Conservation (phyloP, 1,140 invertebrate genomes). For the Orius insidiosus region DNA sequence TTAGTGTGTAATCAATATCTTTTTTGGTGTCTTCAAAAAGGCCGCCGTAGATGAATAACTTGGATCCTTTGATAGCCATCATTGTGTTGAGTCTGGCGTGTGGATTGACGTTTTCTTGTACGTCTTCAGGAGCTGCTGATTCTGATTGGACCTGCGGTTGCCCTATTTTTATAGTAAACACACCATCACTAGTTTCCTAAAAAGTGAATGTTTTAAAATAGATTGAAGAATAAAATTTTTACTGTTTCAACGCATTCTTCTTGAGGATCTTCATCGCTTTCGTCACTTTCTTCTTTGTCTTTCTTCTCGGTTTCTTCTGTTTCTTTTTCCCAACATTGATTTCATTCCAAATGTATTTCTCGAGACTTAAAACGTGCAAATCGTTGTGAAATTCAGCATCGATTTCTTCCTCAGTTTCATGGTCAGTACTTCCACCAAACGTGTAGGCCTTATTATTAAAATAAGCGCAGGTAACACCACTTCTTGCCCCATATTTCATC, state of each 20-base stretch:
- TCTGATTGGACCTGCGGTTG: constrained; percentile 10
- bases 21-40: constrained; percentile 51
- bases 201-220: too few species aligned
- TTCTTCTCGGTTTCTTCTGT: constrained; percentile 26
- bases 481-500: constrained; percentile 41
- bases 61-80: constrained; percentile 56
- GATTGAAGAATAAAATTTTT: neutral
- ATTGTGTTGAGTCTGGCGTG: constrained; percentile 63
- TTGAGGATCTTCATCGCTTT: constrained; percentile 21
- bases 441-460: constrained; percentile 42
- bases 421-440: constrained; percentile 60
- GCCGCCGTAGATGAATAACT: constrained; percentile 75
- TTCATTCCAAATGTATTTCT: constrained; percentile 50
- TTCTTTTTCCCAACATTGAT: constrained; percentile 27
- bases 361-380: constrained; percentile 56
- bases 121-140: neutral
- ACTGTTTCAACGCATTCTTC: constrained; percentile 15
- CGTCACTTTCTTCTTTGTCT: constrained; percentile 23
- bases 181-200: constrained; percentile 34
- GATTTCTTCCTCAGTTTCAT: constrained; percentile 55
- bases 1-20: constrained; percentile 64
- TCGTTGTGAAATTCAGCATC: constrained; percentile 70
- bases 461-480: constrained; percentile 38
- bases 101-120: constrained; percentile 28
- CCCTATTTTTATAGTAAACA: constrained; percentile 42